A percentile compares a stretch with the other conserved stretches of the same genome.
Conservation (phyloP, 1,140 invertebrate genomes). For the Trachelipus rathkii region DNA sequence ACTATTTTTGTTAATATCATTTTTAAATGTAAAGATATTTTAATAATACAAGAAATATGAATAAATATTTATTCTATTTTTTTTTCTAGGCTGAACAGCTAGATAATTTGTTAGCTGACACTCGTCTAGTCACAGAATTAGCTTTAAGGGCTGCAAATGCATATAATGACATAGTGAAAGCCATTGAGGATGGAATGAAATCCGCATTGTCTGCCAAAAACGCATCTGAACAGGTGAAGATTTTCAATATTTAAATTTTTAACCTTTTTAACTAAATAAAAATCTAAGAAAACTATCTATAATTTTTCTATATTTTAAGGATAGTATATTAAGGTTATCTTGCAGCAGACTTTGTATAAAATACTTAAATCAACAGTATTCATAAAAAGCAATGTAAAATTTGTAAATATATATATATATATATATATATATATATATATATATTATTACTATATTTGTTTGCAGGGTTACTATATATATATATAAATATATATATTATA, state of each 20-base stretch:
- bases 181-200: constrained; percentile 64
- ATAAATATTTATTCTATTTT: background rate
- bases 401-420: no score
- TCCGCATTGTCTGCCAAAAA: constrained; percentile 60
- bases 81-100: constrained; percentile 46
- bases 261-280: background rate
- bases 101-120: constrained; percentile 56
- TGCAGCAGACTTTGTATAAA: no score
- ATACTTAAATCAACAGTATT: no score
- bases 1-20: background rate
- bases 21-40: no score
- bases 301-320: background rate
- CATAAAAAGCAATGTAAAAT: no score
- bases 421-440: no score
- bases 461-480: no score
- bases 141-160: constrained; percentile 80
- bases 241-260: background rate
- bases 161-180: constrained; percentile 75
- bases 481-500: no score
- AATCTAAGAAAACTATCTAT: background rate
- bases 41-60: no score
- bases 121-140: constrained; percentile 59
- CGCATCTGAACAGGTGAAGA: constrained; percentile 49
- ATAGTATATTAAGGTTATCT: background rate
- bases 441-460: no score